These are phyloP conservation scores for Genyomyrus donnyi DNA, from an alignment of 2,113 vertebrate species.

Conservation along the genomic window DNA sequence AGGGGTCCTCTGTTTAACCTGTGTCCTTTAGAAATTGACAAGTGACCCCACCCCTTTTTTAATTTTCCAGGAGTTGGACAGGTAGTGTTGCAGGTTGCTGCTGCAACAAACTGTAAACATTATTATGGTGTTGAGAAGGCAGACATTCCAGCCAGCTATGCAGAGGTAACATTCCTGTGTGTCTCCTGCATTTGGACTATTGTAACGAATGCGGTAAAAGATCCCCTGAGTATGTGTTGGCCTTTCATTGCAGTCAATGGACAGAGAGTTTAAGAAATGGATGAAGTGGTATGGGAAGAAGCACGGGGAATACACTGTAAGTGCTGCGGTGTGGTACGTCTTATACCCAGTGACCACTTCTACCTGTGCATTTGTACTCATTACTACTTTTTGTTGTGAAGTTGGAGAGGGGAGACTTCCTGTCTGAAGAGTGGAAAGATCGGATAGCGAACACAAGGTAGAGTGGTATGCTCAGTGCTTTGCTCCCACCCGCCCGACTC, in stretches of 20 bases:
- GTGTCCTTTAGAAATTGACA: not conserved
- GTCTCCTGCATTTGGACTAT: not conserved
- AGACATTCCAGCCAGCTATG: slow-evolving; percentile 94
- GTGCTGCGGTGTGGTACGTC: not conserved
- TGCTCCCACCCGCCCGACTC: not conserved
- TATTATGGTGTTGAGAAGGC: slow-evolving; percentile 98
- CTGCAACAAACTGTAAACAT: slow-evolving; percentile 95
- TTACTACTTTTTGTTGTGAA: slow-evolving; percentile 47
- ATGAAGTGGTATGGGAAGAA: slow-evolving; percentile 99
- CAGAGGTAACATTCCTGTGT: slow-evolving; percentile 68
- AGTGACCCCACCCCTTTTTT: not conserved
- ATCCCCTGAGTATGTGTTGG: not conserved
- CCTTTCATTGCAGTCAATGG: slow-evolving; percentile 76
- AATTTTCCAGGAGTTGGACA: slow-evolving; percentile 81
- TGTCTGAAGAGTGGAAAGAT: slow-evolving; percentile 96
- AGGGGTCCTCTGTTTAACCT: not conserved
- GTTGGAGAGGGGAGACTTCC: slow-evolving; percentile 97
- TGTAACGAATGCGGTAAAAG: not conserved
- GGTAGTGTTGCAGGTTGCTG: slow-evolving; percentile 96
- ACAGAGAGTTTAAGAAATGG: slow-evolving; percentile 97
- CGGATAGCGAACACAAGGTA: slow-evolving; percentile 98
- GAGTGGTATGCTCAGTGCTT: not conserved
- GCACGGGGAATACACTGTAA: slow-evolving; percentile 82
- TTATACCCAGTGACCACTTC: not conserved
- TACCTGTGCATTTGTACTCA: not conserved